A percentile compares a stretch with the other conserved stretches of the same genome.
These are phyloP conservation scores for Fregata magnificens DNA, from an alignment of 2,113 vertebrate species.

Conservation along the genomic window DNA sequence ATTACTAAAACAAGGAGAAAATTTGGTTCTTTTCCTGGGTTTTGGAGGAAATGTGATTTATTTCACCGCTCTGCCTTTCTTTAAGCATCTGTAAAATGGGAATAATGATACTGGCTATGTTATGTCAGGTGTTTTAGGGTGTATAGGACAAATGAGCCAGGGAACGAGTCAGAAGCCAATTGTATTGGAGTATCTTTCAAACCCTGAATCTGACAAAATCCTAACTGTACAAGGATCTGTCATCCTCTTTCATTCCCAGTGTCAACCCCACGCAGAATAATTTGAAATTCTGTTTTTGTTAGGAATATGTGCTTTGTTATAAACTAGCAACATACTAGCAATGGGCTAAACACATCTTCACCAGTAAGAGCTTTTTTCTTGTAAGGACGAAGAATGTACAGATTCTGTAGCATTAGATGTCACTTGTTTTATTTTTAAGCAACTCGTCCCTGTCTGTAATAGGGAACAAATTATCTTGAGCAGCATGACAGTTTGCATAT, in stretches of 20 bases:
- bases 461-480: not conserved
- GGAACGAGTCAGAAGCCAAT: not conserved
- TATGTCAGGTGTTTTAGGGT: constrained; percentile 28
- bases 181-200: not conserved
- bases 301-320: not conserved
- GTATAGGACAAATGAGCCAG: not conserved
- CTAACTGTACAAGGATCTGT: not conserved
- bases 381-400: not conserved
- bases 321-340: not conserved
- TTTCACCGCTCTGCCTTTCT: not conserved
- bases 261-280: not conserved
- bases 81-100: constrained; percentile 23
- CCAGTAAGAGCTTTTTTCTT: not conserved
- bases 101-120: not conserved
- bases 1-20: constrained; percentile 7
- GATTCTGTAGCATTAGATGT: not conserved
- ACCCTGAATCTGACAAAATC: not conserved
- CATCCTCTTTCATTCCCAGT: not conserved
- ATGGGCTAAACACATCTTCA: not conserved
- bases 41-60: constrained; percentile 41
- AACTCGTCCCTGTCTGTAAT: not conserved
- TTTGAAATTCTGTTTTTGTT: not conserved
- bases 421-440: not conserved
- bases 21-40: not conserved
- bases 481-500: not conserved